These are phyloP conservation scores for Malurus splendens DNA, from an alignment of 2,797 vertebrate genomes.

Conservation along the genomic window DNA sequence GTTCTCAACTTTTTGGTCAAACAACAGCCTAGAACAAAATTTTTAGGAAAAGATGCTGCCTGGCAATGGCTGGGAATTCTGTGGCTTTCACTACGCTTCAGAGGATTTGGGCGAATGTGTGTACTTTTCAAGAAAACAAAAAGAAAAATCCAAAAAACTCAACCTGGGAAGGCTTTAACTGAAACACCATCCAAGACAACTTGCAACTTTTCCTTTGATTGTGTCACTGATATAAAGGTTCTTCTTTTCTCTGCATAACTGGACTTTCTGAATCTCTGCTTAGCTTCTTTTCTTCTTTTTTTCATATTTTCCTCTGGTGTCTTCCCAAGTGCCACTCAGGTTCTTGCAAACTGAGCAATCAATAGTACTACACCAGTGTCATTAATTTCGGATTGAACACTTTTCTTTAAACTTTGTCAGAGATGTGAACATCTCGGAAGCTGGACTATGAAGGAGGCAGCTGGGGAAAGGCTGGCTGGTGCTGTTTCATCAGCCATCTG, in stretches of 20 bases:
- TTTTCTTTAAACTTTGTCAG: neutral
- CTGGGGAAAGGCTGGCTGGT: neutral
- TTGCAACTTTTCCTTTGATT: neutral
- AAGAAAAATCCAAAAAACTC: too few species aligned
- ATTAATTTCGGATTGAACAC: neutral
- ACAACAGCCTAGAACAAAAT: neutral
- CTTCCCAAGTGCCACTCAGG: neutral
- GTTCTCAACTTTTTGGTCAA: neutral
- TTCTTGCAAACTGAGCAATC: neutral
- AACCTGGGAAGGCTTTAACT: neutral
- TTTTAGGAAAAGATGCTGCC: slow-evolving; percentile 19
- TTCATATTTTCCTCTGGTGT: neutral
- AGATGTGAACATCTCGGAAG: neutral
- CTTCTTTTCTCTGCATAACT: neutral
- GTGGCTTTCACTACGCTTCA: neutral
- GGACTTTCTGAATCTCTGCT: neutral
- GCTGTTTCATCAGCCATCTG: neutral
- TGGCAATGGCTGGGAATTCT: neutral
- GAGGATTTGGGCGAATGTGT: neutral
- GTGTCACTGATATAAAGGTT: neutral
- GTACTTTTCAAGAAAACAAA: neutral
- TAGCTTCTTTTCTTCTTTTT: neutral
- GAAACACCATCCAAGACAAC: neutral
- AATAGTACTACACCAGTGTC: accelerated
- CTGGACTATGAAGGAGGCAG: neutral